Evolutionary conservation across 2,888 invertebrate genomes (phyloP).

Genomic region (Hypomecis punctinalis): DNA sequence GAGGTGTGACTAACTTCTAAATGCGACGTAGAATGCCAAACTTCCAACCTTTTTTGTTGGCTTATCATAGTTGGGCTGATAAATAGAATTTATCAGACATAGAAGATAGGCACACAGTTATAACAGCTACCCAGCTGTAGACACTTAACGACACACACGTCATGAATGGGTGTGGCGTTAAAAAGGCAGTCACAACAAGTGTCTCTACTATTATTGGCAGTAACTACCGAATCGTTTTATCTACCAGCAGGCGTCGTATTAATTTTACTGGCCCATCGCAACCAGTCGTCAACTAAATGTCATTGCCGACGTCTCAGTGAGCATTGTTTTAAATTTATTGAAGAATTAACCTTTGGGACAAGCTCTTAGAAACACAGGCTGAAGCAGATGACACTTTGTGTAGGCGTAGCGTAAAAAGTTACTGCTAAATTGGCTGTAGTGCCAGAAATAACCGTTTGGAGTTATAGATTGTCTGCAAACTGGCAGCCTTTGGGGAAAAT

Average conservation of each 20-base stretch:
- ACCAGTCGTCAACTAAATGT: slow-evolving; percentile 51
- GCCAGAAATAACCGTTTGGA: slow-evolving; percentile 3
- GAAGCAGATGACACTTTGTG: slow-evolving; percentile 16
- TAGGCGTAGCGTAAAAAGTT: slow-evolving; percentile 17
- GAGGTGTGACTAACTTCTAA: no score
- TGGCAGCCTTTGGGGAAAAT: not conserved
- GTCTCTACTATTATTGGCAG: slow-evolving; percentile 42
- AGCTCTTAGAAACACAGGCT: slow-evolving; percentile 23
- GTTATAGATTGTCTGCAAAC: not conserved
- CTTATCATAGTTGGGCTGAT: no score
- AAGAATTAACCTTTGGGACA: slow-evolving; percentile 32
- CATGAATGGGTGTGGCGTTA: slow-evolving; percentile 30
- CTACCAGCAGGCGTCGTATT: slow-evolving; percentile 71
- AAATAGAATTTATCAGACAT: no score
- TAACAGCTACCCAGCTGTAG: no score
- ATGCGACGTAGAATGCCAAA: no score
- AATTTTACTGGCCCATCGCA: slow-evolving; percentile 63
- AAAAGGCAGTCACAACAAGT: slow-evolving; percentile 33
- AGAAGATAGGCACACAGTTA: no score
- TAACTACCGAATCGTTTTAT: slow-evolving; percentile 68
- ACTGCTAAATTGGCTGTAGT: slow-evolving; percentile 7
- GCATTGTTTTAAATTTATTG: slow-evolving; percentile 42
- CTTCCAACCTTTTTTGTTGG: no score
- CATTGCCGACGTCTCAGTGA: slow-evolving; percentile 34
- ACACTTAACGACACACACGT: slow-evolving; percentile 5